phyloP scores from a whole-genome alignment of 2,888 invertebrate species.

The Tholera decimalis region DNA sequence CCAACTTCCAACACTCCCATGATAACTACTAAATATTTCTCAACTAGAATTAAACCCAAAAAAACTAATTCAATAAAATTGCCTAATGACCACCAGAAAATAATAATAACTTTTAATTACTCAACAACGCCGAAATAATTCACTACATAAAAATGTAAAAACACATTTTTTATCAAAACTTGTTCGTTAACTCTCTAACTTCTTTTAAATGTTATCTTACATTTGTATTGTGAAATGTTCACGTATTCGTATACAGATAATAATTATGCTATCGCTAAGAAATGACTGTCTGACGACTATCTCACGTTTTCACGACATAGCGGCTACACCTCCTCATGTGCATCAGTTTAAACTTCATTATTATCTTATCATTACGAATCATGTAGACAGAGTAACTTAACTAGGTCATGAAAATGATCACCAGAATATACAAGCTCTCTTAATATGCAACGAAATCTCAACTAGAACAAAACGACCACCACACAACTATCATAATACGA shows the following conservation, averaged over 20 bases:
- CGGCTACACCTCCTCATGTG: conserved; percentile 41
- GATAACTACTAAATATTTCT: too few relatives aligned
- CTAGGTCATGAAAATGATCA: conserved; percentile 61
- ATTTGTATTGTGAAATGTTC: conserved; percentile 54
- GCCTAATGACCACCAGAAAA: neutral
- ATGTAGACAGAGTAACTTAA: conserved; percentile 51
- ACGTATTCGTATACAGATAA: conserved; percentile 50
- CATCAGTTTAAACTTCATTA: conserved; percentile 34
- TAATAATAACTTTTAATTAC: conserved; percentile 9
- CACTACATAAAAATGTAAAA: conserved; percentile 9
- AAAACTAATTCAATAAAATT: neutral
- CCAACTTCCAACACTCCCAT: too few relatives aligned
- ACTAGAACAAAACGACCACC: conserved; percentile 30
- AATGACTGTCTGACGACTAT: conserved; percentile 43
- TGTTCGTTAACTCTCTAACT: conserved; percentile 23
- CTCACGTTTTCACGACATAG: conserved; percentile 45
- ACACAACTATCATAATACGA: conserved; percentile 44
- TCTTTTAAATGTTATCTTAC: conserved; percentile 35
- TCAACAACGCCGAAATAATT: conserved; percentile 16
- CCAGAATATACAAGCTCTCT: conserved; percentile 28
- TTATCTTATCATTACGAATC: conserved; percentile 64
- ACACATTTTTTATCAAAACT: conserved; percentile 20
- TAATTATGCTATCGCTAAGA: conserved; percentile 52
- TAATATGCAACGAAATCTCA: conserved; percentile 36
- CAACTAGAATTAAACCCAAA: too few relatives aligned